Conservation (phyloP, 2,888 invertebrate species). For the Augiades crinisus region DNA sequence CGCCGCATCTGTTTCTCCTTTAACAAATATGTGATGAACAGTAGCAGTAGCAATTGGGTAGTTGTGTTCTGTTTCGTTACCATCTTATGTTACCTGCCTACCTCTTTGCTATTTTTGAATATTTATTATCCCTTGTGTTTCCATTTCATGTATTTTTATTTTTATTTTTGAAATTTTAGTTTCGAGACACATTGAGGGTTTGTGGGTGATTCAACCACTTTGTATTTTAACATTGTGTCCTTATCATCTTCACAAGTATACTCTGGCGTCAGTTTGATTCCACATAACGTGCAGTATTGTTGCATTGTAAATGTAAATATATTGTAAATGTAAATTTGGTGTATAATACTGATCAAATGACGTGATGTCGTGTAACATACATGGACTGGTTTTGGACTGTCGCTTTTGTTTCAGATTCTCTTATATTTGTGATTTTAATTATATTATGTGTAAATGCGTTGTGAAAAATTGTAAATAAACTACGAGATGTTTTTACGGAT, state of each 20-base stretch:
- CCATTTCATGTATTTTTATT: no score
- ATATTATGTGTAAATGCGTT: constrained; percentile 54
- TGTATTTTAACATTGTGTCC: no score
- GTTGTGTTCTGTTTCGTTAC: no score
- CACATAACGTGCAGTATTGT: constrained; percentile 18
- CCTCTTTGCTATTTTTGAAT: no score
- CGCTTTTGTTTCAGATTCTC: constrained; percentile 49
- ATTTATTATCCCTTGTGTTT: no score
- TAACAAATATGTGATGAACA: no score
- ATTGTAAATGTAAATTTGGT: constrained; percentile 38
- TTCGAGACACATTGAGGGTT: no score
- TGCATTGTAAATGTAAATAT: constrained; percentile 40
- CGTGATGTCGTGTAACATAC: constrained; percentile 26
- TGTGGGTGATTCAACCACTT: no score
- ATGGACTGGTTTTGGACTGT: constrained; percentile 46
- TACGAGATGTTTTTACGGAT: constrained; percentile 57
- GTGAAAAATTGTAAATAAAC: constrained; percentile 63
- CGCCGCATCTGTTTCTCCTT: no score
- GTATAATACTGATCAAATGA: constrained; percentile 39
- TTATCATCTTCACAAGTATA: not conserved
- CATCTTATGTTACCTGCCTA: no score
- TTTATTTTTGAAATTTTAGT: no score
- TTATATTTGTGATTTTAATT: constrained; percentile 44
- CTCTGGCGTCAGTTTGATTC: constrained; percentile 1
- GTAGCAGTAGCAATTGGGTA: no score